Evolutionary conservation across 2,797 vertebrate genomes (phyloP).

Genomic region (Cercopithecus petaurista): DNA sequence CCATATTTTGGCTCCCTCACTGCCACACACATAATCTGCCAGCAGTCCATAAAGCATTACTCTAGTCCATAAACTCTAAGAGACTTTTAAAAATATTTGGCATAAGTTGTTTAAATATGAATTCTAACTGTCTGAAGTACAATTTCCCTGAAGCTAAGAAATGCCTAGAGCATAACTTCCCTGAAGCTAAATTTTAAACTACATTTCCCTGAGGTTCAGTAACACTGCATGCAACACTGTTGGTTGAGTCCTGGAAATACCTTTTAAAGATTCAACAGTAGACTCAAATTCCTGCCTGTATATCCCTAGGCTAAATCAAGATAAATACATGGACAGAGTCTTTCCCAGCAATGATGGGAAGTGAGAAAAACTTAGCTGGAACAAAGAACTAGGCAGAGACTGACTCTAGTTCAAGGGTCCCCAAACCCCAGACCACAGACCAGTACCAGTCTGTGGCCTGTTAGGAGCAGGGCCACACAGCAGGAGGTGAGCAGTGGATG

Average conservation of each 20-base stretch:
- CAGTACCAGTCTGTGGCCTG: background rate
- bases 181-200: slow-evolving; percentile 30
- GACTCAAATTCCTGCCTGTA: background rate
- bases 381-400: background rate
- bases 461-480: background rate
- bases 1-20: background rate
- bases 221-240: background rate
- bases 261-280: background rate
- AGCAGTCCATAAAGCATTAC: background rate
- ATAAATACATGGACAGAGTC: background rate
- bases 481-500: background rate
- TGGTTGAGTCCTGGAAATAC: background rate
- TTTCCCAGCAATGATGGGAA: background rate
- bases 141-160: slow-evolving; percentile 32
- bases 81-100: background rate
- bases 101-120: slow-evolving; percentile 32
- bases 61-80: slow-evolving; percentile 28
- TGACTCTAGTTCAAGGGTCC: background rate
- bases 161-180: slow-evolving; percentile 23
- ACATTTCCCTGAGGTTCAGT: background rate
- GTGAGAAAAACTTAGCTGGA: background rate
- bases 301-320: background rate
- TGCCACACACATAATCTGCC: background rate
- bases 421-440: background rate
- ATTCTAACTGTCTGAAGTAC: slow-evolving; percentile 17